phyloP scores from a whole-genome alignment of 35 echinoderm and acorn worm genomes.

The Heliocidaris tuberculata region DNA sequence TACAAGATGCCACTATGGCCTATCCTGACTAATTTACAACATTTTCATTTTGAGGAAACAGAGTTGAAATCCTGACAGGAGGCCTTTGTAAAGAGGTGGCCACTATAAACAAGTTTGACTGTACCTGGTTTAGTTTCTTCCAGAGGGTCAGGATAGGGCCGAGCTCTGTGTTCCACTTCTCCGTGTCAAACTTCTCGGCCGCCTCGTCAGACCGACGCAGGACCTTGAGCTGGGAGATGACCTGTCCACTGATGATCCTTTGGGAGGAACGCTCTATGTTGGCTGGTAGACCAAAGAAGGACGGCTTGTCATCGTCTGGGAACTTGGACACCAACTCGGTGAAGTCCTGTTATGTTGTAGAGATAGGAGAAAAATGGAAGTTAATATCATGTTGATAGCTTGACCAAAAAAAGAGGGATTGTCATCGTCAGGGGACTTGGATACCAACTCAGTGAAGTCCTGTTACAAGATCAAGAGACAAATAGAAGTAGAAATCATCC shows the following conservation, averaged over 20 bases:
- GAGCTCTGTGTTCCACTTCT: slow-evolving; percentile 91
- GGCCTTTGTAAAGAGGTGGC: no score
- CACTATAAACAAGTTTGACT: background rate
- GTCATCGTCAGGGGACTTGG: slow-evolving; percentile 89
- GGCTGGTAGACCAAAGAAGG: slow-evolving; percentile 95
- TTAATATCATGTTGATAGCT: slow-evolving; percentile 66
- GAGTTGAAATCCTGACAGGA: no score
- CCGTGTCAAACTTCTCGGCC: slow-evolving; percentile 95
- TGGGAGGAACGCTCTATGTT: slow-evolving; percentile 98
- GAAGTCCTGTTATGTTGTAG: slow-evolving; percentile 69
- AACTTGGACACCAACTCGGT: slow-evolving; percentile 79
- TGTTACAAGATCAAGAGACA: background rate
- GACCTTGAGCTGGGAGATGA: slow-evolving; percentile 94
- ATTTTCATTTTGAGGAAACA: no score
- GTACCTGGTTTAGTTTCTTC: slow-evolving; percentile 98
- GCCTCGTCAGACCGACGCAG: slow-evolving; percentile 83
- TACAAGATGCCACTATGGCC: no score
- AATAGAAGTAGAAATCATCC: background rate
- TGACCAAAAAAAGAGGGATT: slow-evolving; percentile 96
- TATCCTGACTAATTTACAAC: no score
- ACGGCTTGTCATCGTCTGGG: slow-evolving; percentile 95
- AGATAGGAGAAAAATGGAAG: background rate
- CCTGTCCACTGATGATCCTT: slow-evolving; percentile 87
- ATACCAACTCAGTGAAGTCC: slow-evolving; percentile 86
- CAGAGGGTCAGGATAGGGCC: slow-evolving; percentile 88